Conservation (phyloP, 2,113 vertebrate species). For the Meles meles region DNA sequence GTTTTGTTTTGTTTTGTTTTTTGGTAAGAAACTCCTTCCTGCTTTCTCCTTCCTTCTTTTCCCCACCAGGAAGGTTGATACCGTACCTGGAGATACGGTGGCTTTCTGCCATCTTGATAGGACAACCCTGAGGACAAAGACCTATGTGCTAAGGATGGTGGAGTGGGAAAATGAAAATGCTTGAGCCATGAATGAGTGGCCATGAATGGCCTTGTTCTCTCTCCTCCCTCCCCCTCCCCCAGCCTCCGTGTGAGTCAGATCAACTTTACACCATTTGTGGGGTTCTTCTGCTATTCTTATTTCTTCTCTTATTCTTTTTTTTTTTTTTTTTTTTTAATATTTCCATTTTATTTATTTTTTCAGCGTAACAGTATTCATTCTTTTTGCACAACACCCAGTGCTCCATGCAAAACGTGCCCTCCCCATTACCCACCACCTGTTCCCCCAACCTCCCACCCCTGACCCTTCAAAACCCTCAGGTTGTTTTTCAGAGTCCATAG, state of each 20-base stretch:
- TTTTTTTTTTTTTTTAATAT: too few relatives aligned
- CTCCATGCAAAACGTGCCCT: too few relatives aligned
- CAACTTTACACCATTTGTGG: neutral
- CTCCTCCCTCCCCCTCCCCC: too few relatives aligned
- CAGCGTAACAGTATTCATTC: too few relatives aligned
- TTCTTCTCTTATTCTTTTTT: too few relatives aligned
- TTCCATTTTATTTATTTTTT: too few relatives aligned
- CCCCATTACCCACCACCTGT: too few relatives aligned
- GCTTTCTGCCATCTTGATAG: neutral
- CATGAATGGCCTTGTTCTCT: neutral
- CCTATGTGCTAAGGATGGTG: neutral
- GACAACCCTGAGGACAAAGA: neutral
- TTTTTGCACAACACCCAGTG: too few relatives aligned
- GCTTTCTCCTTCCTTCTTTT: neutral
- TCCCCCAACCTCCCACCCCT: too few relatives aligned
- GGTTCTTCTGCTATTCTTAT: neutral
- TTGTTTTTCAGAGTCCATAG: too few relatives aligned
- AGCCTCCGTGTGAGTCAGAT: neutral
- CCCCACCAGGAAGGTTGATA: neutral
- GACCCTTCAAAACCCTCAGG: too few relatives aligned
- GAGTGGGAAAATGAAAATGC: neutral
- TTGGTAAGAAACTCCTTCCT: neutral
- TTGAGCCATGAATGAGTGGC: neutral
- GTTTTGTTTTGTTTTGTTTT: neutral
- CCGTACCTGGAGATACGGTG: neutral